Evolutionary conservation across 2,888 invertebrate genomes (phyloP), one percentile per base, ranked within the genome.

Genomic region (Epinotia brunnichana): DNA sequence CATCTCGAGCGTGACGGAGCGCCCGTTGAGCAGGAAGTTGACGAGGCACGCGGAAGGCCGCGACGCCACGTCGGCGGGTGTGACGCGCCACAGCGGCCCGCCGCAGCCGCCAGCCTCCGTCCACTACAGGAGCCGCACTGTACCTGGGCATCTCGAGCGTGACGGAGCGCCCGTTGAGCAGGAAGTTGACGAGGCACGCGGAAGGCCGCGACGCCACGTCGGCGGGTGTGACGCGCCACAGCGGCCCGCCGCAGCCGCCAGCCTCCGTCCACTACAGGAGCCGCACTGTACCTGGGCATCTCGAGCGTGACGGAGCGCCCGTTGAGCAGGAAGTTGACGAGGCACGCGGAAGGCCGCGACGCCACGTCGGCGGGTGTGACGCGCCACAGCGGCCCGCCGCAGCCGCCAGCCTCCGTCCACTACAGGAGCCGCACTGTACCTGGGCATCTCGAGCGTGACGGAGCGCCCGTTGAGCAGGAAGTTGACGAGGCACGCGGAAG

Each of bases 351-450:
- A 29, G 57, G 57, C 5, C 99, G 95, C 21, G 98, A 98, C 78
- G 98, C 99, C 0, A 99, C 98, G 89, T 99, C 98, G 0, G 98
- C 98, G 0, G 99, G 99, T 0, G 99, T 98, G 29, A 99, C 98
- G 74, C 98, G 94, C 89, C 97, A 97, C 88, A 98, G 96, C 0
- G 96, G 96, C 0, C 97, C 96, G 96, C 21, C 21, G 21, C 21
- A 24, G 21, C 21, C 21, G 96, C 96, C 21, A 24, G 21, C 21
- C 21, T 96, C 96, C 97, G 83, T 96, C 97, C 56, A n/a, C 39
- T 39, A 39, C 39, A 39, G 39, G 39, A 39, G 39, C 29, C 29
- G 2, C 11, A 10, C 11, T 21, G 56, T 89, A 94, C 90, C 95
- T 94, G 0, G 96, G 97, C 94, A 98, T 13, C 56, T 56, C 56